Evolutionary conservation across 2,113 vertebrate species (phyloP).

Genomic region (Barnardius zonarius): DNA sequence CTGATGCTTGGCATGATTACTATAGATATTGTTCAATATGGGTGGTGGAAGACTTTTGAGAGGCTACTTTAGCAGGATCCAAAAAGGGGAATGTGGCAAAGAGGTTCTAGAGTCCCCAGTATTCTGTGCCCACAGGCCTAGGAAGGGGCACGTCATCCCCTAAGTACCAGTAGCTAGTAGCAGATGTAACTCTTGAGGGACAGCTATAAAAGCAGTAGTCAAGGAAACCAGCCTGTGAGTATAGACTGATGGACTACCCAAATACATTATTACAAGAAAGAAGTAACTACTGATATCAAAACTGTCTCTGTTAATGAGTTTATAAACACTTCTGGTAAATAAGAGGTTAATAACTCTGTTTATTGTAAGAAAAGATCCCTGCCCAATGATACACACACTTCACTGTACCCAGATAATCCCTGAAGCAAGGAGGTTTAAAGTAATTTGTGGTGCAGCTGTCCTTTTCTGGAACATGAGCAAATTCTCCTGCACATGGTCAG

Average conservation of each 20-base stretch:
- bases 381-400: conserved; percentile 71
- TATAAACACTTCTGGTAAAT: conserved; percentile 36
- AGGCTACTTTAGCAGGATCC: background rate
- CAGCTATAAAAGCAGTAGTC: background rate
- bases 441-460: conserved; percentile 91
- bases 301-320: background rate
- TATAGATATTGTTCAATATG: background rate
- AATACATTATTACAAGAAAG: background rate
- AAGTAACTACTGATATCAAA: background rate
- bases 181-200: background rate
- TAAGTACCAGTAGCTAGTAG: background rate
- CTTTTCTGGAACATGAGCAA: conserved; percentile 84
- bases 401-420: conserved; percentile 82
- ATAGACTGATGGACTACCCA: background rate
- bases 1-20: background rate
- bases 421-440: conserved; percentile 84
- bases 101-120: background rate
- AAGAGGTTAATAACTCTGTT: conserved; percentile 72
- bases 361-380: conserved; percentile 57
- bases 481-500: conserved; percentile 87
- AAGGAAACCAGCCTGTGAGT: background rate
- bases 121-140: background rate
- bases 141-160: background rate
- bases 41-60: background rate
- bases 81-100: background rate